Evolutionary conservation across 1,140 invertebrate genomes (phyloP).

Genomic region (Drepana arcuata): DNA sequence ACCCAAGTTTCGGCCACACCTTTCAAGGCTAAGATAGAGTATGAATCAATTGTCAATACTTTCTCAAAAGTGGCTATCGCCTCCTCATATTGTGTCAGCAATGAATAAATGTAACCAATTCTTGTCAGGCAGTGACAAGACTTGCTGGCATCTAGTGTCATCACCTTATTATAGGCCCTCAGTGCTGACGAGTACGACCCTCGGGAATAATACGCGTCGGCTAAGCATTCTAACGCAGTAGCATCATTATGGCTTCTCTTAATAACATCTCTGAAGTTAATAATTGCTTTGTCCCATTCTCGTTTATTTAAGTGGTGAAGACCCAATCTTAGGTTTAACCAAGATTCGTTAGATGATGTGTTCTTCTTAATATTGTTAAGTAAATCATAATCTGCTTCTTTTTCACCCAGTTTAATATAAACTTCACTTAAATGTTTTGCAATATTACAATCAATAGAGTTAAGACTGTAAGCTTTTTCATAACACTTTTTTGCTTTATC

Average conservation of each 20-base stretch:
- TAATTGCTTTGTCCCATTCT: conserved; percentile 81
- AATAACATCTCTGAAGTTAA: conserved; percentile 83
- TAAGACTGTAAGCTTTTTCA: conserved; percentile 85
- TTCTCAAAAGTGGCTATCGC: conserved; percentile 80
- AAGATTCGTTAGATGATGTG: conserved; percentile 73
- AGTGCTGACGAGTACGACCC: conserved; percentile 89
- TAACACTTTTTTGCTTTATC: conserved; percentile 85
- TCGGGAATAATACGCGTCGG: conserved; percentile 87
- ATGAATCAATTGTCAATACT: conserved; percentile 75
- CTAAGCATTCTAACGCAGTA: conserved; percentile 88
- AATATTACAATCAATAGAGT: conserved; percentile 76
- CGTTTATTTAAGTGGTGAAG: conserved; percentile 81
- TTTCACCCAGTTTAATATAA: conserved; percentile 79
- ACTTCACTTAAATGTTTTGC: conserved; percentile 83
- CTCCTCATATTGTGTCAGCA: conserved; percentile 80
- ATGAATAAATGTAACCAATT: conserved; percentile 85
- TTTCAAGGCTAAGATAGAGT: conserved; percentile 84
- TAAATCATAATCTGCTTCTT: conserved; percentile 79
- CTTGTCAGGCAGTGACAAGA: conserved; percentile 84
- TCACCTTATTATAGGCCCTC: conserved; percentile 86
- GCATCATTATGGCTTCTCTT: conserved; percentile 79
- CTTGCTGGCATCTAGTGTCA: conserved; percentile 76
- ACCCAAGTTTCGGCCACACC: conserved; percentile 83
- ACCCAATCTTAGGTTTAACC: conserved; percentile 87
- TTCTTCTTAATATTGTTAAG: conserved; percentile 75